Base-by-base conservation (phyloP, 2,797 vertebrate species). In the Sebastes steindachneri region DNA sequence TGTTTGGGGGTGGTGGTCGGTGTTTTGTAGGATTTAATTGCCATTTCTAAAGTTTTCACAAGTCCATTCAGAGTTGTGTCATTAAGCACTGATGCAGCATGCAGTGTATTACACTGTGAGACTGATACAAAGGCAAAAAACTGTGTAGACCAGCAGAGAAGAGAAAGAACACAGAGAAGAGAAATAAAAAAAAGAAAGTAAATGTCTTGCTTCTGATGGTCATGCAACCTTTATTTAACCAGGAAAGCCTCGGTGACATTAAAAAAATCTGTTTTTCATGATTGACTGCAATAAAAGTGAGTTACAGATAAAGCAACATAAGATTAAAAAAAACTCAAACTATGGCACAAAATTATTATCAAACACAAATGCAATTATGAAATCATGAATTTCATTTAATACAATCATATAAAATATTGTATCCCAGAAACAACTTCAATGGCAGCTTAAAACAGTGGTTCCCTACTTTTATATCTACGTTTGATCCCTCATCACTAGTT, bases 41-140 rank as follows among this genome's bases (percentile, higher is more conserved):
- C 80, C 82, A 73, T 92, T 91, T 86, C 89, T 87, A 91, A 93
- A 94, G 88, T 90, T 84, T 94, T 92, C 80, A 83, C 88, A 87
- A 86, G 86, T 86, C 88, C 75, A 79, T 90, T 91, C 88, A 91
- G 80, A 86, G 75, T 67, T 68, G 69, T 54, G 83, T 89, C 86
- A 88, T 89, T 93, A 92, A 82, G 85, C 85, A 66, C 33, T 57
- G 82, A 91, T 88, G 80, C 79, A 81, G 68, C 58, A 79, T 23
- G 45, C 41, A 63, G 60, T 58, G 41, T 70, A 48, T 69, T 67
- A 15, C 54, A 59, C 73, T 73, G 67, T 23, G 75, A 79, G 84
- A 59, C 58, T 23, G 21, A 79, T 26, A 55, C 25, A 53, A 67
- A 62, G 62, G 12, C 17, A 53, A 53, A 75, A 64, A 62, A 45